phyloP scores from a whole-genome alignment of 2,888 invertebrate genomes.

The Drosophila pseudotalamancana region DNA sequence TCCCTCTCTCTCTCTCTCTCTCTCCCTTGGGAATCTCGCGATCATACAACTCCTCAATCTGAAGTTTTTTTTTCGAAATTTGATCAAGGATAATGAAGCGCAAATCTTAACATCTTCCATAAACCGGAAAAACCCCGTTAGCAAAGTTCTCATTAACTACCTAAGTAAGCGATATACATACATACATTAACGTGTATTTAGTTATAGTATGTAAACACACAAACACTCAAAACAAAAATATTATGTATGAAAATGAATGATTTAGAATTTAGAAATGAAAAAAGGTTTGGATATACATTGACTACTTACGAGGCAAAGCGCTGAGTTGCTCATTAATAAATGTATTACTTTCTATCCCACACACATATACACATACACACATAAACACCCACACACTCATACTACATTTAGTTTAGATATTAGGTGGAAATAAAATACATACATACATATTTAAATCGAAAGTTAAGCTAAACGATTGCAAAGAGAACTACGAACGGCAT shows the following conservation, averaged over 20 bases:
- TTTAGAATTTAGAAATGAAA: conserved; percentile 64
- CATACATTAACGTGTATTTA: conserved; percentile 63
- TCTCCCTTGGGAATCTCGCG: no score
- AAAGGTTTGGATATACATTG: conserved; percentile 69
- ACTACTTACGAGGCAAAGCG: conserved; percentile 58
- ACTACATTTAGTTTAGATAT: conserved; percentile 74
- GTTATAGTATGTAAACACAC: conserved; percentile 65
- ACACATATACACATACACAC: conserved; percentile 22
- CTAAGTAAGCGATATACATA: conserved; percentile 46
- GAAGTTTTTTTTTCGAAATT: no score
- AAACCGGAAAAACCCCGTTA: conserved; percentile 5
- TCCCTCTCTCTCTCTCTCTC: no score
- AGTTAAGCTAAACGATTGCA: conserved; percentile 57
- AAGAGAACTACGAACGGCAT: conserved; percentile 70
- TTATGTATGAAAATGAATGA: conserved; percentile 65
- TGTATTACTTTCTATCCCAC: conserved; percentile 61
- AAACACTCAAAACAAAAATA: conserved; percentile 33
- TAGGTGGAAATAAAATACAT: conserved; percentile 64
- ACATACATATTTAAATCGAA: conserved; percentile 56
- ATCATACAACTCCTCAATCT: no score
- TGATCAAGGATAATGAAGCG: conserved; percentile 4
- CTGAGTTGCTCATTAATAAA: conserved; percentile 74
- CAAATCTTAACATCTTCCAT: conserved; percentile 41
- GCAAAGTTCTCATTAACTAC: conserved; percentile 53
- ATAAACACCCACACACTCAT: conserved; percentile 42